Evolutionary conservation across 2,113 vertebrate genomes (phyloP).

Genomic region (Nerophis ophidion): DNA sequence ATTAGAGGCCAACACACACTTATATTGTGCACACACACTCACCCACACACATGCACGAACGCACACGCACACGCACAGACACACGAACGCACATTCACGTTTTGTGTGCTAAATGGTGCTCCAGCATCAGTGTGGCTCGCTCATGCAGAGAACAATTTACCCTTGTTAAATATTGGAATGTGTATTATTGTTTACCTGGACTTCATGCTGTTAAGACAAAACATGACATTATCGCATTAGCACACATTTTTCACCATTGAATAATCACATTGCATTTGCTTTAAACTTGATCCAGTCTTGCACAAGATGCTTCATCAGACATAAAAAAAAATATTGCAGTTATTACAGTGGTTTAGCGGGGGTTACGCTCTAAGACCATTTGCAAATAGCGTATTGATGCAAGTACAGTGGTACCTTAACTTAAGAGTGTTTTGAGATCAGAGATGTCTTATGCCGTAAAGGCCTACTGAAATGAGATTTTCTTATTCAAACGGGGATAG

Average conservation of each 20-base stretch:
- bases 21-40: background rate
- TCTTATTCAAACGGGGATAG: no score
- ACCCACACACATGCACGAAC: background rate
- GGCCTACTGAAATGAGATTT: no score
- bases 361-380: no score
- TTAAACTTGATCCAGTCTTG: background rate
- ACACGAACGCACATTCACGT: background rate
- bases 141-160: conserved; percentile 38
- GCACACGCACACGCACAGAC: background rate
- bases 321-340: background rate
- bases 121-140: conserved; percentile 24
- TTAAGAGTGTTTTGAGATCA: no score
- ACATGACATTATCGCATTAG: conserved; percentile 48
- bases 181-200: conserved; percentile 79
- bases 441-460: no score
- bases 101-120: conserved; percentile 13
- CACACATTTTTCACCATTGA: conserved; percentile 6
- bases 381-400: no score
- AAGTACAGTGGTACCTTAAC: no score
- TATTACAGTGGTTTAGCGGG: no score
- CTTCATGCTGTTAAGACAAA: conserved; percentile 79
- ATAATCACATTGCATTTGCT: background rate
- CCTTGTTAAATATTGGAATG: background rate
- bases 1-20: conserved; percentile 20
- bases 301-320: background rate